These are phyloP conservation scores for Habropoda laboriosa DNA, from an alignment of 1,140 invertebrate species.

Conservation along the genomic window DNA sequence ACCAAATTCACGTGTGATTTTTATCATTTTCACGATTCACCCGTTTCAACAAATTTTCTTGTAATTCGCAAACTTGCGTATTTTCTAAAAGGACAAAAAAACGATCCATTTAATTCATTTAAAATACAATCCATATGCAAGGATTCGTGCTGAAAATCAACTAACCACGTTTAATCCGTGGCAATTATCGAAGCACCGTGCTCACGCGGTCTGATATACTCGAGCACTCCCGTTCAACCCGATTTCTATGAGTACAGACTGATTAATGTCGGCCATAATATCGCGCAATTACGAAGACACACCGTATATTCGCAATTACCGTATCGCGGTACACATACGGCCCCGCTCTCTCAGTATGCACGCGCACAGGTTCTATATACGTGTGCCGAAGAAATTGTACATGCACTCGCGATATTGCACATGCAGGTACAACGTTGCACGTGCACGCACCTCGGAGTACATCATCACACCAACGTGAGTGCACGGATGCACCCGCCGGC, in stretches of 20 bases:
- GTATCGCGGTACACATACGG: neutral
- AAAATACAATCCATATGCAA: neutral
- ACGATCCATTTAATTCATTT: too few species aligned
- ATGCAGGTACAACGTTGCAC: constrained; percentile 35
- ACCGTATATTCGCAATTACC: constrained; percentile 26
- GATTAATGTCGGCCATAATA: constrained; percentile 12
- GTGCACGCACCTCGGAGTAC: constrained; percentile 32
- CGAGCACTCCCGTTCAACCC: neutral
- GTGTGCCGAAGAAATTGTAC: constrained; percentile 30
- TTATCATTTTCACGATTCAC: too few species aligned
- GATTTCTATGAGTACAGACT: neutral
- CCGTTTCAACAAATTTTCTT: too few species aligned
- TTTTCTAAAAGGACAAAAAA: too few species aligned
- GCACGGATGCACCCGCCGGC: constrained; percentile 59
- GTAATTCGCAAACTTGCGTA: too few species aligned
- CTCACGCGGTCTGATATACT: neutral
- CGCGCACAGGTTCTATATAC: neutral
- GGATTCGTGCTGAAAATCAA: neutral
- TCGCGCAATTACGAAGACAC: constrained; percentile 30
- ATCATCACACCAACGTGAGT: constrained; percentile 47
- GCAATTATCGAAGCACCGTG: neutral
- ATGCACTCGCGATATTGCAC: constrained; percentile 47
- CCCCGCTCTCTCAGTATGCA: too few species aligned
- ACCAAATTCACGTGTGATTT: too few species aligned
- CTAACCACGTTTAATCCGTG: too few species aligned